A percentile compares a stretch with the other conserved stretches of the same genome.
Evolutionary conservation across 2,797 vertebrate species (phyloP).

Genomic region (Xerus rutilus): DNA sequence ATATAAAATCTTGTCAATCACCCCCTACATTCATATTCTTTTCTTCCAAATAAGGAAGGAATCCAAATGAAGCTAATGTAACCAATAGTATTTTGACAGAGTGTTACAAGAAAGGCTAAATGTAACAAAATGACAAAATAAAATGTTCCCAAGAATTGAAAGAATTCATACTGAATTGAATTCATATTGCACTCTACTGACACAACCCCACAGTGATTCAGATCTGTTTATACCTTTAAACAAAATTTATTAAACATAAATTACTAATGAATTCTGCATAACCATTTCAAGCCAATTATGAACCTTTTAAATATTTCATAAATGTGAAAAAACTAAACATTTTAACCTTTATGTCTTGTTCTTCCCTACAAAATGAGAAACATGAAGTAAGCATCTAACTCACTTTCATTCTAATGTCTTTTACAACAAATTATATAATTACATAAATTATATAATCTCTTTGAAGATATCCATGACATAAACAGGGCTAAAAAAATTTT

Average conservation of each 20-base stretch:
- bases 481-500: constrained; percentile 24
- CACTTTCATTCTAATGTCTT: constrained; percentile 29
- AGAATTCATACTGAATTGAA: neutral
- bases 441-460: neutral
- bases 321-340: constrained; percentile 32
- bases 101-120: constrained; percentile 55
- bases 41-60: constrained; percentile 17
- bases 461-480: constrained; percentile 10
- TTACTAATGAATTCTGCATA: neutral
- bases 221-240: neutral
- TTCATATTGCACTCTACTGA: neutral
- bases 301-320: constrained; percentile 55
- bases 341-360: constrained; percentile 13
- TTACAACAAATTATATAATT: neutral
- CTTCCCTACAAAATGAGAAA: constrained; percentile 29
- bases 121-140: constrained; percentile 2
- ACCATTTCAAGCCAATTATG: neutral
- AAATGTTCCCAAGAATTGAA: neutral
- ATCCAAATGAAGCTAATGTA: neutral
- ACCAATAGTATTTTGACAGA: neutral
- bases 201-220: neutral
- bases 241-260: constrained; percentile 52
- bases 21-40: neutral
- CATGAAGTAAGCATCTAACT: constrained; percentile 26
- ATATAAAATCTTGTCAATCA: neutral